Base-by-base conservation (phyloP, 2,797 vertebrate species). In the Microctenopoma lineatum region DNA sequence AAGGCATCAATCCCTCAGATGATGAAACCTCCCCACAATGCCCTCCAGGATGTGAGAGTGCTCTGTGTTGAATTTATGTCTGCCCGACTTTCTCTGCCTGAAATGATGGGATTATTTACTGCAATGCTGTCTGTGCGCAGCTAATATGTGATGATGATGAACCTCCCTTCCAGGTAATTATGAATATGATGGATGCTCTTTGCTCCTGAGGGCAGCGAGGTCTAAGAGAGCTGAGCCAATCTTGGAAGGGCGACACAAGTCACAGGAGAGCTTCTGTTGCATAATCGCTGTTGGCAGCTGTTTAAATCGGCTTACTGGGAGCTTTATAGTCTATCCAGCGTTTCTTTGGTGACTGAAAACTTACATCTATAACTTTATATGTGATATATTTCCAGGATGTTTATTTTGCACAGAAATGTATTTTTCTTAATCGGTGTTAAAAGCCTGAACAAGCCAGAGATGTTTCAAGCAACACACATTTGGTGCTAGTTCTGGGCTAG, bases 91-190 rank as follows among this genome's bases (percentile, higher is more conserved):
- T 87, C 83, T 79, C 76, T 74, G 80, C 74, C 75, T 77, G 66
- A 74, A 83, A 83, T 81, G 81, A 86, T 75, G 81, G 84, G 84
- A 87, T 90, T 90, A 87, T 89, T 87, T 87, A 90, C 84, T 84
- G 84, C 76, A 81, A 62, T 70, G 68, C 56, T 16, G 69, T 70
- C 77, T 77, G 69, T 80, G 84, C 79, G 82, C 70, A 44, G 42
- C 84, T 88, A 83, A 85, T 85, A 77, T 81, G 79, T 45, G 63
- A 70, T 21, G 70, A 65, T 75, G 83, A 87, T 84, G 72, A 81
- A 87, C 73, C 79, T 83, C 79, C 70, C 76, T 71, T 75, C 75
- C 59, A 66, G 82, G 80, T 88, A 87, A 90, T 91, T 87, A 87
- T 27, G 77, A 79, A 85, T 75, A 76, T 85, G 86, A 88, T 84